Evolutionary conservation across 1,140 invertebrate genomes (phyloP).

Genomic region (Drosophila ohnishii): DNA sequence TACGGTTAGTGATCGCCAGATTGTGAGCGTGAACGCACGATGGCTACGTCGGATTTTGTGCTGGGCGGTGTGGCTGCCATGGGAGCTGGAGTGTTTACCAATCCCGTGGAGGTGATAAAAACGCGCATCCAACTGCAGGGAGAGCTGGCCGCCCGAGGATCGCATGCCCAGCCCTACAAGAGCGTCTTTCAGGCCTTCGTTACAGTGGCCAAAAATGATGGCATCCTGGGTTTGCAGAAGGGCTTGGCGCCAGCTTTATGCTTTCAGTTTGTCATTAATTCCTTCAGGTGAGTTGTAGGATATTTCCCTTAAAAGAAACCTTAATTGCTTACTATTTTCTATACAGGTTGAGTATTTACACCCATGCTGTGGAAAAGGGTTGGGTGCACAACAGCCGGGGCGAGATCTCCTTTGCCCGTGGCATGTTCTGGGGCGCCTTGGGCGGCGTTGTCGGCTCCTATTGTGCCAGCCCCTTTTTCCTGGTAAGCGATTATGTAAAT

Average conservation of each 20-base stretch:
- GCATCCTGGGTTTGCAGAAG: conserved; percentile 90
- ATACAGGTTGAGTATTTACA: conserved; percentile 89
- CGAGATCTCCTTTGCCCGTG: conserved; percentile 87
- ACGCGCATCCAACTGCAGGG: conserved; percentile 95
- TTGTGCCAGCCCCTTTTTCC: conserved; percentile 77
- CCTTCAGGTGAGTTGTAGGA: conserved; percentile 86
- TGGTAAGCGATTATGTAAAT: conserved; percentile 72
- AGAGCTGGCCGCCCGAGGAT: conserved; percentile 89
- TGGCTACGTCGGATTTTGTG: conserved; percentile 77
- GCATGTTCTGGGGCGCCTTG: conserved; percentile 87
- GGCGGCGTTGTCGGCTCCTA: conserved; percentile 88
- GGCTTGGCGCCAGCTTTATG: conserved; percentile 92
- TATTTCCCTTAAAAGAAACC: background rate
- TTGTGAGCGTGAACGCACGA: conserved; percentile 17
- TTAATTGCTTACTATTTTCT: background rate
- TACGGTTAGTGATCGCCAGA: conserved; percentile 29
- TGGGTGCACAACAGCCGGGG: conserved; percentile 88
- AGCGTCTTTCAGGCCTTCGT: conserved; percentile 89
- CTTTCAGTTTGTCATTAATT: conserved; percentile 85
- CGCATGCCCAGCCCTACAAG: conserved; percentile 85
- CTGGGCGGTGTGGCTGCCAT: conserved; percentile 85
- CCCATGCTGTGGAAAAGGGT: conserved; percentile 88
- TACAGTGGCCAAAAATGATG: conserved; percentile 85
- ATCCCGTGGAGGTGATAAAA: conserved; percentile 92
- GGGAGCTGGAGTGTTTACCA: conserved; percentile 86